Evolutionary conservation across 2,797 vertebrate genomes (phyloP).

Genomic region (Nothura maculosa): DNA sequence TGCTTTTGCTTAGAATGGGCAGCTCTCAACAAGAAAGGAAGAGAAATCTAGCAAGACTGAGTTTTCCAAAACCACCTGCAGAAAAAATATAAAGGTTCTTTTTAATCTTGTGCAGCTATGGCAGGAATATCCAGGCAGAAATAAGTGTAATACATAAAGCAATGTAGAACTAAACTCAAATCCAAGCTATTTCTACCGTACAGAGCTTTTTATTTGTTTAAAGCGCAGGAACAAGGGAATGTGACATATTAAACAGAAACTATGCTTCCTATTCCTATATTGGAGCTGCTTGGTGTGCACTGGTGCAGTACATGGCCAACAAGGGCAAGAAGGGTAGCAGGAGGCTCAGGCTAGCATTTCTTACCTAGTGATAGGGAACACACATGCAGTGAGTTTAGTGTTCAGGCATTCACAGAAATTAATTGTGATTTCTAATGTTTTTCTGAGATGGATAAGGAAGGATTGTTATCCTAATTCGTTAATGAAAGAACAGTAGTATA

Average conservation of each 20-base stretch:
- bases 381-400: neutral
- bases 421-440: fast-evolving
- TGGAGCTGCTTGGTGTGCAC: neutral
- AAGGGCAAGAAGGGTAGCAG: neutral
- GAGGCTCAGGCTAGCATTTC: fast-evolving
- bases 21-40: neutral
- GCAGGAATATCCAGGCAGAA: neutral
- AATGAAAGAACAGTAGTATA: neutral
- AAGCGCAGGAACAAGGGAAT: neutral
- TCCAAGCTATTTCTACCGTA: neutral
- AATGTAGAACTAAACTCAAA: neutral
- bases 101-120: too few species aligned
- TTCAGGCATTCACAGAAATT: neutral
- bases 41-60: neutral
- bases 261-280: neutral
- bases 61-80: neutral
- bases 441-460: neutral
- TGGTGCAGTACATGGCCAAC: fast-evolving
- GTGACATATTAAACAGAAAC: neutral
- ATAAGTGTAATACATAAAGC: neutral
- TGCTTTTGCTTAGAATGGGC: neutral
- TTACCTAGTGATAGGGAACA: neutral
- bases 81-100: neutral
- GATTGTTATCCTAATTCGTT: neutral
- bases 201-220: neutral